Conservation (phyloP, 1,140 invertebrate species). For the Caenorhabditis latens region DNA sequence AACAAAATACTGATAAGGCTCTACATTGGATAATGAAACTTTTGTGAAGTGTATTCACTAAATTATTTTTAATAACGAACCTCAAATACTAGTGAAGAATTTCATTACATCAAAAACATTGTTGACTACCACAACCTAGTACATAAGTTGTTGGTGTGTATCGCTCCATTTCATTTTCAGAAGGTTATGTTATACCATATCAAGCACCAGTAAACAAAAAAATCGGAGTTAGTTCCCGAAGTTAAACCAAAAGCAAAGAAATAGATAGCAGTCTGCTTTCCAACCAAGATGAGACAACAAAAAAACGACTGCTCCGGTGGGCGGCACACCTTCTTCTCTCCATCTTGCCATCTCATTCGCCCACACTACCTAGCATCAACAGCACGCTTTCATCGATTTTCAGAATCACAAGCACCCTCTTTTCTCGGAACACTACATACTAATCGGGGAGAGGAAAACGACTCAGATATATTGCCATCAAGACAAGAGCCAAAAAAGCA, state of each 20-base stretch:
- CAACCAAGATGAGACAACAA: not conserved
- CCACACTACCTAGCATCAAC: conserved; percentile 9
- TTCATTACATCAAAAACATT: too few relatives aligned
- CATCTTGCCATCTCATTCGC: not conserved
- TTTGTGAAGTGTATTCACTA: too few relatives aligned
- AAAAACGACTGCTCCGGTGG: not conserved
- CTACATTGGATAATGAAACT: too few relatives aligned
- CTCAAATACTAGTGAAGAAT: too few relatives aligned
- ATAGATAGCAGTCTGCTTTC: too few relatives aligned
- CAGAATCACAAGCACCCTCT: not conserved
- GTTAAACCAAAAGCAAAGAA: too few relatives aligned
- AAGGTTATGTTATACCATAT: not conserved
- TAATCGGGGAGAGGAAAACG: not conserved
- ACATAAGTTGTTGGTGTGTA: too few relatives aligned
- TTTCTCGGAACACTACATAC: not conserved
- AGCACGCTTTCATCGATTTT: conserved; percentile 21
- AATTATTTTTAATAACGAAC: too few relatives aligned
- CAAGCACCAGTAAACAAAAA: too few relatives aligned
- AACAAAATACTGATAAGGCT: not conserved
- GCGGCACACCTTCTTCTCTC: conserved; percentile 1
- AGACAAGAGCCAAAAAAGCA: not conserved
- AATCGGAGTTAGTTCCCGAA: too few relatives aligned
- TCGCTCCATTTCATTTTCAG: not conserved
- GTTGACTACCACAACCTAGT: too few relatives aligned
- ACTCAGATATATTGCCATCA: not conserved